phyloP scores from a whole-genome alignment of 2,888 invertebrate species.

The Cheilosia pagana region DNA sequence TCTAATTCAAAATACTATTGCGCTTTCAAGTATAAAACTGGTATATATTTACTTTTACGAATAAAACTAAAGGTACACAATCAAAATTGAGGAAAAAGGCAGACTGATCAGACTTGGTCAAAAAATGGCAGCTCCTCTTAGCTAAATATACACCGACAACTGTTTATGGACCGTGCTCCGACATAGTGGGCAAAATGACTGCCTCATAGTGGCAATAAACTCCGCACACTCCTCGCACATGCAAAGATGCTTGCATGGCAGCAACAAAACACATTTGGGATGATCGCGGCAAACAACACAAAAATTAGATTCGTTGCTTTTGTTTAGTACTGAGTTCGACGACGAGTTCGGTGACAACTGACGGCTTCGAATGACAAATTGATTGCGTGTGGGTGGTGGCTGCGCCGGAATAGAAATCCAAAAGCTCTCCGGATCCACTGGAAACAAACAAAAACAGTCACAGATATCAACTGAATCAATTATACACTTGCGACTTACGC shows the following conservation, averaged over 20 bases:
- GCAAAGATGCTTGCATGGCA: slow-evolving; percentile 78
- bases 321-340: slow-evolving; percentile 27
- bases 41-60: slow-evolving; percentile 31
- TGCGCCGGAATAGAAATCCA: slow-evolving; percentile 50
- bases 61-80: neutral
- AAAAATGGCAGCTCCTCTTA: slow-evolving; percentile 20
- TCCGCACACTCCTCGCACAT: slow-evolving; percentile 77
- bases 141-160: slow-evolving; percentile 60
- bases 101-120: slow-evolving; percentile 42
- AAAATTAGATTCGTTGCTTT: slow-evolving; percentile 57
- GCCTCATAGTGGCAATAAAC: slow-evolving; percentile 51
- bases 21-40: neutral
- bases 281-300: slow-evolving; percentile 77
- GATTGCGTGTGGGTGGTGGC: neutral
- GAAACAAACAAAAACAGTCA: neutral
- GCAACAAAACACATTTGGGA: slow-evolving; percentile 76
- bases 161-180: slow-evolving; percentile 68
- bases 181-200: slow-evolving; percentile 76
- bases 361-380: neutral
- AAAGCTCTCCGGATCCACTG: slow-evolving; percentile 44
- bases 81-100: slow-evolving; percentile 8
- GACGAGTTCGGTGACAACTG: slow-evolving; percentile 15
- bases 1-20: neutral
- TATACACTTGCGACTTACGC: slow-evolving; percentile 22
- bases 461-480: neutral